Evolutionary conservation across 2,113 vertebrate genomes (phyloP), one percentile per base, ranked within the genome.

Genomic region (Sterrhoptilus dennistouni): DNA sequence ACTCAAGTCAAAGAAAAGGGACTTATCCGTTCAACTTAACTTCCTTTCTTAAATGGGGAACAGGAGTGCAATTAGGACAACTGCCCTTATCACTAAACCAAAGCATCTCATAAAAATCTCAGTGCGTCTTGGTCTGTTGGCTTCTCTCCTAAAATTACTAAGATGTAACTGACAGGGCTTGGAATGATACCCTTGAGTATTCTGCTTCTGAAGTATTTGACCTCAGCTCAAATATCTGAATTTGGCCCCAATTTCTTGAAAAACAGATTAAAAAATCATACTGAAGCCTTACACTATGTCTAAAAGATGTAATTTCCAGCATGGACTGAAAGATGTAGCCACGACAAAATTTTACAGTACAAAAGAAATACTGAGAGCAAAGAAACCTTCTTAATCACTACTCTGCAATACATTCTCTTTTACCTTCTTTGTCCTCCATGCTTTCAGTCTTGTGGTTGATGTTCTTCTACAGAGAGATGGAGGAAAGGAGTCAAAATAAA

Each of bases 51-150:
- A 77, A 77, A 81, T 6, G 9, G 3, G 29, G 22, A 76, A 35
- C 4, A 59, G 8, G 8, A 91, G 1, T 33, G 57, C 0, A 0
- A 40, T 57, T 18, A 87, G 27, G 29, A 35, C 15, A 40, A 52
- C 40, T 35, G 33, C 44, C 25, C 15, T 45, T 65, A 60, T 14
- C 36, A 75, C 7, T 79, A 91, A 88, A 70, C 8, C 45, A 56
- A 71, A 77, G 36, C 1, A 64, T 6, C 56, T 87, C 49, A 75
- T 21, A 77, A 68, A 89, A 72, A 69, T 33, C 5, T 14, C 57
- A 64, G 79, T 50, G 23, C 12, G 57, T 22, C 59, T 50, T n/a
- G 33, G n/a, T 33, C 47, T 61, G 8, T 31, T 81, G 28, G 29
- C 33, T 69, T 71, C 29, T 56, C 12, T 60, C 33, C 50, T 59